Base-by-base conservation (phyloP, 2,797 vertebrate species). In the Gouania willdenowi region DNA sequence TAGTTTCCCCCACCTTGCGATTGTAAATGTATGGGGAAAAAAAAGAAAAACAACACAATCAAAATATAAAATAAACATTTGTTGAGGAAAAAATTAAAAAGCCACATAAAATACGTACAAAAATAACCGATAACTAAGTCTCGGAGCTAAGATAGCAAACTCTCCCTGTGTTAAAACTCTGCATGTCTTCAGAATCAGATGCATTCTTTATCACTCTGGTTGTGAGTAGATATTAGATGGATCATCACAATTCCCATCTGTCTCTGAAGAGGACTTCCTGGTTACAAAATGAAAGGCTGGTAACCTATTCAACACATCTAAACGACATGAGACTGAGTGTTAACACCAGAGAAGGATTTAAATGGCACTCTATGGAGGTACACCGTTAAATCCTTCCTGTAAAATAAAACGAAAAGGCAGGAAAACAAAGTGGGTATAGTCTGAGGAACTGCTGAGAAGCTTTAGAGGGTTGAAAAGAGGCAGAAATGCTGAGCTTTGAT, bases 261-360 rank as follows among this genome's bases (percentile, higher is more conserved):
- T 39, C 20, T 32, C 48, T 47, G 14, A 35, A 16, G 41, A 9
- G 23, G 45, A 33, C 39, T 27, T 46, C 31, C 37, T 28, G 21
- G 41, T 57, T 71, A 51, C 51, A 30, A 12, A 12, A 42, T 44
- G 60, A 4, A 19, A 53, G 41, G 58, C 58, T 41, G 58, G 66
- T 26, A 53, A 64, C n/a, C 43, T 62, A 66, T 51, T 31, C 26
- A 25, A 59, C 58, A 68, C 50, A 41, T 60, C 42, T 45, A 57
- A 65, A 45, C 29, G 50, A 79, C 54, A 47, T 54, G 44, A 76
- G 79, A 57, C 52, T 53, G 73, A 63, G 62, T 6, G 63, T 74
- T 81, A 78, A 79, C 72, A 71, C 73, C 8, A 10, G 63, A 73
- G 63, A 73, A 80, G 82, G 79, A 79, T 78, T 78, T 60, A 48